These are phyloP conservation scores for Paraplagusia blochii DNA, from an alignment of 2,113 vertebrate genomes.

Conservation along the genomic window DNA sequence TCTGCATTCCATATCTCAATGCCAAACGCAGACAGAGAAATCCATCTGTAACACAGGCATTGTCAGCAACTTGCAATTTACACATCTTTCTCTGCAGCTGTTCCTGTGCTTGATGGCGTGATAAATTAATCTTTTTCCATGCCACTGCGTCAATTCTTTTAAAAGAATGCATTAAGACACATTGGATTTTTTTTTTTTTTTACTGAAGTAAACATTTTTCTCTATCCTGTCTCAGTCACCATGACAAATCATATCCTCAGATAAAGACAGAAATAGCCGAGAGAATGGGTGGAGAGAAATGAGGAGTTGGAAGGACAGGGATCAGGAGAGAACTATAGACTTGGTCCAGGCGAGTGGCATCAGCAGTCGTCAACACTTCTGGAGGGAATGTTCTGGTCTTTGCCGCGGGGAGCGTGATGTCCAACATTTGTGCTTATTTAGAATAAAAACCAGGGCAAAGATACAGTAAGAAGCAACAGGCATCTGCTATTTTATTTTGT, in stretches of 20 bases:
- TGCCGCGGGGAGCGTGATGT: constrained; percentile 71
- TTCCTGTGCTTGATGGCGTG: constrained; percentile 83
- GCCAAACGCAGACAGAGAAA: constrained; percentile 79
- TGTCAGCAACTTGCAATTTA: constrained; percentile 80
- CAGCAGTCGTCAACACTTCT: constrained; percentile 68
- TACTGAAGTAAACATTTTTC: constrained; percentile 77
- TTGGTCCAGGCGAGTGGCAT: constrained; percentile 64
- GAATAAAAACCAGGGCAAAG: constrained; percentile 60
- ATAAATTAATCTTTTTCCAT: constrained; percentile 84
- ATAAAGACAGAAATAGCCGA: constrained; percentile 61
- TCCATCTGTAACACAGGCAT: constrained; percentile 79
- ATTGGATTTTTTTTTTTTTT: constrained; percentile 70
- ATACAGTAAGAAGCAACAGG: constrained; percentile 51
- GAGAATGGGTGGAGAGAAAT: constrained; percentile 26
- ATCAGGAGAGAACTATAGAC: constrained; percentile 49
- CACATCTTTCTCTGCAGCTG: constrained; percentile 77
- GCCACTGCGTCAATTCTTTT: constrained; percentile 81
- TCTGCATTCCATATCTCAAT: constrained; percentile 63
- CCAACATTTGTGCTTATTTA: constrained; percentile 70
- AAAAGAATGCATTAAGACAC: constrained; percentile 81
- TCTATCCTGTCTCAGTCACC: constrained; percentile 69
- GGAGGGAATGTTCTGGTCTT: constrained; percentile 65
- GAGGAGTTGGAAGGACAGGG: constrained; percentile 32
- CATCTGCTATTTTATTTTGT: constrained; percentile 45
- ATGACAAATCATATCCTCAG: constrained; percentile 80